Evolutionary conservation across 2,888 invertebrate species (phyloP), one percentile per base, ranked within the genome.

Genomic region (Drepana falcataria): DNA sequence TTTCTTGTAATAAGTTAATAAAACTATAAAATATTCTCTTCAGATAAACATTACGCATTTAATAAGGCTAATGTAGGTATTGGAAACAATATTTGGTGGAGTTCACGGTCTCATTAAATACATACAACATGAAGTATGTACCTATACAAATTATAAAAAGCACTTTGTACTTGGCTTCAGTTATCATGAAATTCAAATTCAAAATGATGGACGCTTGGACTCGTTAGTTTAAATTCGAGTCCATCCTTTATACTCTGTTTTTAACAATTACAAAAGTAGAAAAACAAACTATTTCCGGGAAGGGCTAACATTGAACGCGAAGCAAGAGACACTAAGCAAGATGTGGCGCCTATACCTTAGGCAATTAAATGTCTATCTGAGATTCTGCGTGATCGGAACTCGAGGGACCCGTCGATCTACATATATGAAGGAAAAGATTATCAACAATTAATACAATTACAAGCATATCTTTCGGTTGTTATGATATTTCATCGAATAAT

Each of bases 21-120:
- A 88, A 89, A 90, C 86, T 89, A 90, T 90, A 90, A 88, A 89
- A 90, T 88, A 87, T 88, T 83, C 81, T 87, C 84, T 87, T 87
- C 86, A 84, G 81, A 85, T 83, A 86, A 86, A 86, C 81, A 82
- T 87, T 87, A 90, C 88, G 89, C 87, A 86, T 83, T 84, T 81
- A 75, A 82, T 90, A 90, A 88, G 88, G 89, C 89, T 91, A 90
- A 87, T 83, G 88, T 76, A 85, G 82, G 81, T 87, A 83, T 83
- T 83, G 85, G 82, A 88, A 89, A 89, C 83, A 83, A 89, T 90
- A 89, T 90, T 91, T 91, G 89, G 89, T 87, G 85, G 81, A 73
- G 72, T 78, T 81, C 73, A 76, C 74, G 77, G 82, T 79, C 78
- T 79, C 72, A 77, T 79, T 73, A 75, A 79, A 77, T 80, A 83